Evolutionary conservation across 92 coral and sea anemone genomes (phyloP).

Genomic region (Umimayanthus kanabou): DNA sequence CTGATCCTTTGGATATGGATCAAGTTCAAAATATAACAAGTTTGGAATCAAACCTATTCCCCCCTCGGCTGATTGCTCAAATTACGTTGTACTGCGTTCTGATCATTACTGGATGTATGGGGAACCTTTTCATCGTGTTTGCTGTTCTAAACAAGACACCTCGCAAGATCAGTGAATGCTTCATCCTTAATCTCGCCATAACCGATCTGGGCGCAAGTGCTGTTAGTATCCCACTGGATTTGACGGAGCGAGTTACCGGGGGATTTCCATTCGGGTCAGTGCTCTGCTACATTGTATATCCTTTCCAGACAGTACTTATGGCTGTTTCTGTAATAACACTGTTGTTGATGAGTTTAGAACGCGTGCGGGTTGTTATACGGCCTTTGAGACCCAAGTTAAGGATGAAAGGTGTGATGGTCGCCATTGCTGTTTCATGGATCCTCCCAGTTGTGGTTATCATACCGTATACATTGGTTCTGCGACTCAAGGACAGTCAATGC

Average conservation of each 20-base stretch:
- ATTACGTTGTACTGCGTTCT: constrained; percentile 63
- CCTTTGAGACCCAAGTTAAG: constrained; percentile 75
- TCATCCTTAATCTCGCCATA: constrained; percentile 84
- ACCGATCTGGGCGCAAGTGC: constrained; percentile 81
- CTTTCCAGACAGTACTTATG: constrained; percentile 86
- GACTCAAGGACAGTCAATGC: constrained; percentile 65
- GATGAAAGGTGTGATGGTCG: constrained; percentile 53
- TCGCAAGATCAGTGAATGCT: constrained; percentile 82
- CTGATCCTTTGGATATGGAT: constrained; percentile 3
- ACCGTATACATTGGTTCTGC: constrained; percentile 75
- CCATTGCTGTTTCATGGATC: constrained; percentile 70
- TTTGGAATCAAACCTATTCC: neutral
- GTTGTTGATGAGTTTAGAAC: constrained; percentile 90
- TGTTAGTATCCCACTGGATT: constrained; percentile 86
- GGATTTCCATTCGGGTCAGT: constrained; percentile 88
- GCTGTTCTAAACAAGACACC: constrained; percentile 58
- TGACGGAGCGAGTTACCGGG: constrained; percentile 60
- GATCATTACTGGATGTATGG: constrained; percentile 68
- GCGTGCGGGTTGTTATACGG: constrained; percentile 76
- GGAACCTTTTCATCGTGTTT: constrained; percentile 70
- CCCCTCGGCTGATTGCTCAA: constrained; percentile 42
- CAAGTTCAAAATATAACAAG: constrained; percentile 19
- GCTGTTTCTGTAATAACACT: constrained; percentile 88
- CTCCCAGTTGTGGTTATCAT: constrained; percentile 73
- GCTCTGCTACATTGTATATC: constrained; percentile 83